Base-by-base conservation (phyloP, 2,113 vertebrate species). In the Clarias gariepinus region DNA sequence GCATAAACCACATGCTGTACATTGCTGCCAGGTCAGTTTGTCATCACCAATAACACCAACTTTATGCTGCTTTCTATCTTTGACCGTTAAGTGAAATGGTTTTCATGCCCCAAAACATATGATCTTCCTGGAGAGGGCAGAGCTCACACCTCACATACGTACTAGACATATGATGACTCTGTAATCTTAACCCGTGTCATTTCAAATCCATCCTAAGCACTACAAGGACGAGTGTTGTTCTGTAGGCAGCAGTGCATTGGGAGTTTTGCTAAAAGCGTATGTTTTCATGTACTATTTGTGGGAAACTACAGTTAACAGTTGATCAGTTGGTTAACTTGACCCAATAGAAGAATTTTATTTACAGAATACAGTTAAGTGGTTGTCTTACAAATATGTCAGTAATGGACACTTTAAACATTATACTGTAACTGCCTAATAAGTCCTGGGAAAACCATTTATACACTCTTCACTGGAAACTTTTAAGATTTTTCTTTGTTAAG, bases 1-100 rank as follows among this genome's bases (percentile, higher is more conserved):
- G 94, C 85, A 95, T 98, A 92, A 97, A 97, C 92, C 94, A 95
- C 90, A 96, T 96, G 82, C 95, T 98, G 85, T 96, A 97, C 85
- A 92, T 98, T 1, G 96, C 97, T 28, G 97, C 96, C n/a, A 95
- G 97, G 97, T 98, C 92, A 94, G 95, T 91, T 73, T 1, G 73
- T 82, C 83, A 85, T 60, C 66, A 83, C 83, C 74, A 79, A 15
- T 77, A 82, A 16, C 64, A 28, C 55, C 36, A 52, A 71, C 21
- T 19, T 52, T 52, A 15, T 85, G 13, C 81, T 33, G 47, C 28
- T 73, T 85, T 83, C 52, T 7, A 18, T 57, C 64, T 15, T 10
- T 25, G 53, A 21, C 52, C 57, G 41, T 81, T 41, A 61, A 80
- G 55, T 5, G 16, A 3, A 60, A 61, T 60, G 28, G 41, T 33